Evolutionary conservation across 2,113 vertebrate species (phyloP), one percentile per base, ranked within the genome.

Genomic region (Psilopogon haemacephalus): DNA sequence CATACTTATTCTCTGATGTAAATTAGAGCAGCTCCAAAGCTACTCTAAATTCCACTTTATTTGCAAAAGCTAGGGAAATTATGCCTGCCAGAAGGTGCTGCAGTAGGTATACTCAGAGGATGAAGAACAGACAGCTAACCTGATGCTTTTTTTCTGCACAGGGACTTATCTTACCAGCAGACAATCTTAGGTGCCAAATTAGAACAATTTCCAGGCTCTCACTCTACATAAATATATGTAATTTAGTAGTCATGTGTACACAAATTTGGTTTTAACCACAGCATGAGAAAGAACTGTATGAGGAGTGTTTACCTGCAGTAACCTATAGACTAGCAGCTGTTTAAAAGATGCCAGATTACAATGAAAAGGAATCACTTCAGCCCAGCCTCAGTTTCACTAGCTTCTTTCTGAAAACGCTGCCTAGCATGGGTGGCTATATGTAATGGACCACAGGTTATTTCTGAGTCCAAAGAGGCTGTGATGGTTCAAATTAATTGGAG

Each of bases 11-110:
- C 88, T 88, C 79, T 64, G 37, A 70, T 37, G 52, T 77, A 92
- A 92, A 86, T 80, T 64, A 92, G 28, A 88, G 56, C 28, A 76
- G 60, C 32, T 85, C 83, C 83, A 94, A 70, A 93, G 69, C 69
- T 78, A 37, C 79, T 84, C 52, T 78, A 71, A 86, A 95, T 81
- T 86, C 65, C 27, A 82, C 21, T 63, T 88, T 67, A 59, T 63
- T 65, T 90, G 52, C 65, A 88, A 63, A 77, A 81, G 19, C 26
- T 32, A 71, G 40, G 33, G 44, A 88, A 89, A 90, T 85, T 44
- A 56, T 37, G 15, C 37, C 69, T 79, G 72, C 72, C 63, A 89
- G 73, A 75, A 58, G 48, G 55, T 83, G 44, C 63, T 40, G 23
- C 26, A 48, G 26, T 42, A 56, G 40, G 74, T 35, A 42, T 30